Percentiles rank a stretch among this genome's conserved stretches.
Evolutionary conservation across 2,113 vertebrate species (phyloP).

Genomic region (Sinocyclocheilus grahami): DNA sequence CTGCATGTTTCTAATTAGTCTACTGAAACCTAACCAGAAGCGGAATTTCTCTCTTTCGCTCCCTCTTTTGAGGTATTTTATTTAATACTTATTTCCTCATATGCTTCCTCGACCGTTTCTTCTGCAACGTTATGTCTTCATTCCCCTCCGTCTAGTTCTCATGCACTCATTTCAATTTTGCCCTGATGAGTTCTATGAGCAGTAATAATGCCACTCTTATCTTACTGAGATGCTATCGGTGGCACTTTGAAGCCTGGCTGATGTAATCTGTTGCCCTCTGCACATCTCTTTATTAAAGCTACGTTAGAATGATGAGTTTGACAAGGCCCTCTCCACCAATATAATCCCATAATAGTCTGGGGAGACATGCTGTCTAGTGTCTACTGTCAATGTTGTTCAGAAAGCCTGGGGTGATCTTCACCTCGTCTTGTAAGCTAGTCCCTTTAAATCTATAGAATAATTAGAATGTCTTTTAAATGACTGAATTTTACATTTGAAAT

Average conservation of each 20-base stretch:
- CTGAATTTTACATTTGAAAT: no score
- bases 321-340: slow-evolving; percentile 48
- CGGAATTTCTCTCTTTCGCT: neutral
- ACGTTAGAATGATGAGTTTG: slow-evolving; percentile 43
- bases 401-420: slow-evolving; percentile 32
- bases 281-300: slow-evolving; percentile 51
- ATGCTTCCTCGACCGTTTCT: neutral
- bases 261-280: slow-evolving; percentile 44
- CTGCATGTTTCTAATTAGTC: slow-evolving; percentile 60
- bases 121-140: neutral
- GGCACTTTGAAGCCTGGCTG: slow-evolving; percentile 54
- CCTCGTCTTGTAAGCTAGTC: neutral
- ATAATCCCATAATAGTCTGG: slow-evolving; percentile 34
- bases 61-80: neutral
- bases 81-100: neutral
- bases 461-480: neutral
- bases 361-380: slow-evolving; percentile 46
- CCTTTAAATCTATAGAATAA: neutral
- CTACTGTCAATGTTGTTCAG: slow-evolving; percentile 37
- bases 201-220: slow-evolving; percentile 47
- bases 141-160: slow-evolving; percentile 1
- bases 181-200: neutral
- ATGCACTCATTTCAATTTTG: neutral
- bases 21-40: slow-evolving; percentile 30
- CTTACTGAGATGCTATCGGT: slow-evolving; percentile 51